Evolutionary conservation across 1,140 invertebrate genomes (phyloP).

Genomic region (Dreissena polymorpha): DNA sequence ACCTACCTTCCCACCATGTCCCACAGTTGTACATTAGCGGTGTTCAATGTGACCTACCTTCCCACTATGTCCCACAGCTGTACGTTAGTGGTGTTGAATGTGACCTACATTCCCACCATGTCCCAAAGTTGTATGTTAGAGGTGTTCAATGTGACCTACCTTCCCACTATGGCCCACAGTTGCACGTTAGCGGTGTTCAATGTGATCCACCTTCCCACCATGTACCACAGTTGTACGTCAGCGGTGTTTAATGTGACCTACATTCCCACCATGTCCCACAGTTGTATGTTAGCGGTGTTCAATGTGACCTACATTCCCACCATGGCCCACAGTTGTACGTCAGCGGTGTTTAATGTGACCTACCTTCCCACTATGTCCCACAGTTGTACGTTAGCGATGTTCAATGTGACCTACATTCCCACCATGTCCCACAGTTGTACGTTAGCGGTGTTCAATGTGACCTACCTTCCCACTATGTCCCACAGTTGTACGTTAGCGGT

Average conservation of each 20-base stretch:
- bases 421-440: slow-evolving; percentile 57
- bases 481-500: too few species aligned
- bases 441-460: too few species aligned
- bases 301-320: slow-evolving; percentile 40
- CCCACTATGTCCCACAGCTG: slow-evolving; percentile 55
- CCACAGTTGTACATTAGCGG: too few species aligned
- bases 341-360: neutral
- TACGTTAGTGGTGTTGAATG: too few species aligned
- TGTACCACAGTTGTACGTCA: slow-evolving; percentile 51
- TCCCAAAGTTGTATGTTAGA: slow-evolving; percentile 54
- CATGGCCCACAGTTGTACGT: slow-evolving; percentile 55
- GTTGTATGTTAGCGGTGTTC: too few species aligned
- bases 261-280: slow-evolving; percentile 54
- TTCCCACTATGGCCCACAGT: slow-evolving; percentile 53
- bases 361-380: slow-evolving; percentile 54
- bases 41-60: slow-evolving; percentile 24
- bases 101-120: slow-evolving; percentile 50
- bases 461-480: slow-evolving; percentile 52
- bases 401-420: slow-evolving; percentile 27
- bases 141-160: slow-evolving; percentile 28
- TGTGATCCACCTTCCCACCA: slow-evolving; percentile 49
- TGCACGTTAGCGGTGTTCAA: too few species aligned
- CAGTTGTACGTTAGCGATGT: too few species aligned
- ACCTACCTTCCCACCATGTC: slow-evolving; percentile 52
- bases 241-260: slow-evolving; percentile 12